Evolutionary conservation across 2,797 vertebrate genomes (phyloP).

Genomic region (Acomys russatus): DNA sequence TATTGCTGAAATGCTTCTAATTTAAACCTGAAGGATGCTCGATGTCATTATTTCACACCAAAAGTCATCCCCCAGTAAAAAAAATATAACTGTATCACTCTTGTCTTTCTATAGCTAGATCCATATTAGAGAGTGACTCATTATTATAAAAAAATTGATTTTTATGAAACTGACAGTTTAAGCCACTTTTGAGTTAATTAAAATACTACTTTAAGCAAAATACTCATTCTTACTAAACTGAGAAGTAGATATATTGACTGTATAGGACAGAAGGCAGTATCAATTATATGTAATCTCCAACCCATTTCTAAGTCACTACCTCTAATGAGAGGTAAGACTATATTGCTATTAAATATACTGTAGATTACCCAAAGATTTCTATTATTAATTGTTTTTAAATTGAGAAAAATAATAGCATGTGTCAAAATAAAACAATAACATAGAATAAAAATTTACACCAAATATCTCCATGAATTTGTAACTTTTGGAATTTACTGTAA

Average conservation of each 20-base stretch:
- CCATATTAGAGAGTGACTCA: conserved; percentile 72
- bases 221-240: conserved; percentile 60
- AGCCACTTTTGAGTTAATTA: conserved; percentile 76
- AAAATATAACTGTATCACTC: conserved; percentile 86
- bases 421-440: conserved; percentile 7
- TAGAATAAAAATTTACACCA: neutral
- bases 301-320: conserved; percentile 73
- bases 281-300: conserved; percentile 71
- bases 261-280: conserved; percentile 44
- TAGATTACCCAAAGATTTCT: neutral
- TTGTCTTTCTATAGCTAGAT: conserved; percentile 81
- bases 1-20: conserved; percentile 85
- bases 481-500: neutral
- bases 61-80: conserved; percentile 90
- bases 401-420: neutral
- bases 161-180: conserved; percentile 78
- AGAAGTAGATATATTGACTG: conserved; percentile 73
- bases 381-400: neutral
- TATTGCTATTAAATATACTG: neutral
- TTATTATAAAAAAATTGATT: conserved; percentile 78
- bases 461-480: neutral
- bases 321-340: conserved; percentile 61
- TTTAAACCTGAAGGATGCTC: conserved; percentile 86
- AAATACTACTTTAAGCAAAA: conserved; percentile 78
- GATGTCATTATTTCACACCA: conserved; percentile 90